Evolutionary conservation across 2,113 vertebrate species (phyloP).

Genomic region (Psephotus haematonotus): DNA sequence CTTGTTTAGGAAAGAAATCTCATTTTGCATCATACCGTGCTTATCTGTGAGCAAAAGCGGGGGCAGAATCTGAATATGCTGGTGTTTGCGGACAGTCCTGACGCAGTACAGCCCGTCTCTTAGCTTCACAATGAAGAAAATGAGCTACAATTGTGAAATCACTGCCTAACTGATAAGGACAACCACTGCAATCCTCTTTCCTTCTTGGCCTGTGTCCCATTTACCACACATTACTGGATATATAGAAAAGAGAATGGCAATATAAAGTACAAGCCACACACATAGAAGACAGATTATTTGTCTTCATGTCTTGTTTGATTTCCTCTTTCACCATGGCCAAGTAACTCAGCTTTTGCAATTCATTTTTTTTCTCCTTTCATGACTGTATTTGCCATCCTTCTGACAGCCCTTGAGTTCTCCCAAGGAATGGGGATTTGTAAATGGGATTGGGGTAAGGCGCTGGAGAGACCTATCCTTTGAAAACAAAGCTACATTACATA

Average conservation of each 20-base stretch:
- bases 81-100: constrained; percentile 9
- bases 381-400: not conserved
- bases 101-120: not conserved
- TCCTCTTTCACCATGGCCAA: not conserved
- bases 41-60: constrained; percentile 24
- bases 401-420: not conserved
- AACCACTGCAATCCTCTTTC: constrained; percentile 14
- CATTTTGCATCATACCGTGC: not conserved
- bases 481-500: not conserved
- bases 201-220: not conserved
- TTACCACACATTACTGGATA: not conserved
- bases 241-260: not conserved
- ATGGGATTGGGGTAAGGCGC: not conserved
- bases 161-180: constrained; percentile 56
- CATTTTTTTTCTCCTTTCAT: not conserved
- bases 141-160: constrained; percentile 41
- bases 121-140: not conserved
- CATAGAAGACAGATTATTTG: not conserved
- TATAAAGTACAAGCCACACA: not conserved
- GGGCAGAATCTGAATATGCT: not conserved
- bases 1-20: constrained; percentile 20
- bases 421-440: not conserved
- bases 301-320: not conserved
- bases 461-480: not conserved
- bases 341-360: not conserved